These are phyloP conservation scores for Psix sp. DNA, from an alignment of 1,140 invertebrate genomes.

Conservation along the genomic window DNA sequence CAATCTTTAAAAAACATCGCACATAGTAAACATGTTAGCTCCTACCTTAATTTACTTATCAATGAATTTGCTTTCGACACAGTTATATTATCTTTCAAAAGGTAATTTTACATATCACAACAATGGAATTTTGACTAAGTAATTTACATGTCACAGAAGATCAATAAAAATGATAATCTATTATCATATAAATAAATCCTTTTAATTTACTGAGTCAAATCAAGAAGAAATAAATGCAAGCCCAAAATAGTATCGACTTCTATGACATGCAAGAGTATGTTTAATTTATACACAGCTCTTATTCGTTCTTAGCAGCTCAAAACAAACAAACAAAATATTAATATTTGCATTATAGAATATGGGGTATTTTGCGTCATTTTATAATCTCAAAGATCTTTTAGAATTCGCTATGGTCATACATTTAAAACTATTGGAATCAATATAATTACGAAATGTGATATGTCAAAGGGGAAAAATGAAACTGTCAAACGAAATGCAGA, in stretches of 20 bases:
- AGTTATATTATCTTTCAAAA: slow-evolving; percentile 51
- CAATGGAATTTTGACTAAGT: slow-evolving; percentile 61
- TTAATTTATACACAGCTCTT: too few relatives aligned
- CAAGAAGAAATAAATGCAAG: too few relatives aligned
- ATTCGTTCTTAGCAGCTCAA: slow-evolving; percentile 49
- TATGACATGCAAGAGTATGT: slow-evolving; percentile 40
- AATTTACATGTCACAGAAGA: slow-evolving; percentile 46
- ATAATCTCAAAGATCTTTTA: slow-evolving; percentile 1
- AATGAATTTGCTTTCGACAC: slow-evolving; percentile 37
- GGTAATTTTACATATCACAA: slow-evolving; percentile 64
- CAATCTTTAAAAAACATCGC: too few relatives aligned
- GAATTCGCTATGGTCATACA: background rate
- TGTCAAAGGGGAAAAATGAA: background rate
- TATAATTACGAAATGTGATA: too few relatives aligned
- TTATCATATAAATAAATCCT: background rate
- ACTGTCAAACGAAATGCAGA: slow-evolving; percentile 7
- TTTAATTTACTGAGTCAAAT: too few relatives aligned
- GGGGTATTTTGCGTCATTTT: slow-evolving; percentile 34
- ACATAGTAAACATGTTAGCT: too few relatives aligned
- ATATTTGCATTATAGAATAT: slow-evolving; percentile 30
- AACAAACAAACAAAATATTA: slow-evolving; percentile 43
- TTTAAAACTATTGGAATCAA: too few relatives aligned
- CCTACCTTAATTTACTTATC: slow-evolving; percentile 55
- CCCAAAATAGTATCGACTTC: too few relatives aligned
- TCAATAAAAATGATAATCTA: slow-evolving; percentile 6